Conservation (phyloP, 2,888 invertebrate genomes). For the Tillus elongatus region DNA sequence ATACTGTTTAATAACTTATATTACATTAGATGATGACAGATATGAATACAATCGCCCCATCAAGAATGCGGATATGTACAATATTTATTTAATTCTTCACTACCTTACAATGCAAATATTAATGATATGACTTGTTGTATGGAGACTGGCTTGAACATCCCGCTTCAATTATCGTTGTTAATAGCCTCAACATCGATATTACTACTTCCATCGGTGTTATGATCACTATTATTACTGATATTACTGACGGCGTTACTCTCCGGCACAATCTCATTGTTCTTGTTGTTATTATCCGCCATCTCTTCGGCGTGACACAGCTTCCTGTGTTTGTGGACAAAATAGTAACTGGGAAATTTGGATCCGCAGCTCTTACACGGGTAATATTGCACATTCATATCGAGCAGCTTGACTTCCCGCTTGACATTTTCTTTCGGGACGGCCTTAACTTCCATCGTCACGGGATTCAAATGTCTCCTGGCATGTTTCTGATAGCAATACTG, state of each 20-base stretch:
- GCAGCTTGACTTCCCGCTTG: slow-evolving; percentile 52
- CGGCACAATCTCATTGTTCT: slow-evolving; percentile 35
- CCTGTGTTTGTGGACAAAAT: slow-evolving; percentile 86
- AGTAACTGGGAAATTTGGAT: slow-evolving; percentile 85
- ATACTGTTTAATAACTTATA: too few species aligned
- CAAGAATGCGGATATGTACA: too few species aligned
- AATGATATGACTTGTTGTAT: too few species aligned
- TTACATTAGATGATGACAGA: too few species aligned
- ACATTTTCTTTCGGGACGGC: slow-evolving; percentile 27
- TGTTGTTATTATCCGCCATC: slow-evolving; percentile 38
- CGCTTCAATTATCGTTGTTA: slow-evolving; percentile 21
- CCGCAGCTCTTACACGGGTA: slow-evolving; percentile 91
- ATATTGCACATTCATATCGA: slow-evolving; percentile 77
- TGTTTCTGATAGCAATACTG: slow-evolving; percentile 81
- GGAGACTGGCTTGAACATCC: too few species aligned
- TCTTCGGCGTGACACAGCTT: slow-evolving; percentile 74
- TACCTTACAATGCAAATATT: too few species aligned
- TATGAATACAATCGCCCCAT: too few species aligned
- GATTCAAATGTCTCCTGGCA: slow-evolving; percentile 58
- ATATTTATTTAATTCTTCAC: too few species aligned
- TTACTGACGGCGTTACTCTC: slow-evolving; percentile 20
- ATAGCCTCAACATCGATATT: slow-evolving; percentile 33
- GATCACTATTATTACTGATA: slow-evolving; percentile 25
- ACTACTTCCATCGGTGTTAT: slow-evolving; percentile 18
- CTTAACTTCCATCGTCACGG: slow-evolving; percentile 44